Evolutionary conservation across 2,888 invertebrate genomes (phyloP).

Genomic region (Diarsia mendica): DNA sequence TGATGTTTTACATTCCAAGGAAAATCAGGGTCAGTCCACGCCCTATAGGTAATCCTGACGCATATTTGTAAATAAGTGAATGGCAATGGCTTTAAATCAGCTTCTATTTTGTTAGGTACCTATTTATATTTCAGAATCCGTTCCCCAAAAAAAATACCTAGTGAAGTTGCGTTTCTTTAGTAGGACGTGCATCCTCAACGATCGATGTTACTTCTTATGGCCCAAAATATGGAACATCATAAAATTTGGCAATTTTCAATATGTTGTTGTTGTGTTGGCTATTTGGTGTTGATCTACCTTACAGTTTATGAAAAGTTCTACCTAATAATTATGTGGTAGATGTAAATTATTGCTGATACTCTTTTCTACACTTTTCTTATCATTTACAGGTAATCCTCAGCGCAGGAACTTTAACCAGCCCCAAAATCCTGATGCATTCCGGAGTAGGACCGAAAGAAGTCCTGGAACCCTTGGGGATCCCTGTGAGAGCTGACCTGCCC

Average conservation of each 20-base stretch:
- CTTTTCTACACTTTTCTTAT: not conserved
- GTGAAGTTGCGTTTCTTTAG: no score
- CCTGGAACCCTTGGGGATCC: conserved; percentile 86
- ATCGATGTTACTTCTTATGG: no score
- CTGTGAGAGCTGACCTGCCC: conserved; percentile 90
- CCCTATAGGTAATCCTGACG: no score
- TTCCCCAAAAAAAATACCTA: no score
- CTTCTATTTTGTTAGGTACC: no score
- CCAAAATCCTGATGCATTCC: conserved; percentile 91
- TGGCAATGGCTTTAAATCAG: no score
- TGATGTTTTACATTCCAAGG: not conserved
- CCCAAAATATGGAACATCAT: not conserved
- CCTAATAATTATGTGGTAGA: not conserved
- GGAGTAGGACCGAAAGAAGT: conserved; percentile 91
- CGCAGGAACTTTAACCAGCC: conserved; percentile 92
- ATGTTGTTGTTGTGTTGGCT: no score
- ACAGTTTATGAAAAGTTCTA: not conserved
- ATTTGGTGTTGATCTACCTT: not conserved
- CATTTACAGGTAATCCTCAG: conserved; percentile 88
- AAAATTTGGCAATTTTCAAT: not conserved
- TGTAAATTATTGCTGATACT: not conserved
- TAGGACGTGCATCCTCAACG: no score
- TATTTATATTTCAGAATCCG: no score
- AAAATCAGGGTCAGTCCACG: not conserved
- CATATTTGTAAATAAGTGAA: no score